Evolutionary conservation across 2,797 vertebrate species (phyloP).

Genomic region (Paguma larvata): DNA sequence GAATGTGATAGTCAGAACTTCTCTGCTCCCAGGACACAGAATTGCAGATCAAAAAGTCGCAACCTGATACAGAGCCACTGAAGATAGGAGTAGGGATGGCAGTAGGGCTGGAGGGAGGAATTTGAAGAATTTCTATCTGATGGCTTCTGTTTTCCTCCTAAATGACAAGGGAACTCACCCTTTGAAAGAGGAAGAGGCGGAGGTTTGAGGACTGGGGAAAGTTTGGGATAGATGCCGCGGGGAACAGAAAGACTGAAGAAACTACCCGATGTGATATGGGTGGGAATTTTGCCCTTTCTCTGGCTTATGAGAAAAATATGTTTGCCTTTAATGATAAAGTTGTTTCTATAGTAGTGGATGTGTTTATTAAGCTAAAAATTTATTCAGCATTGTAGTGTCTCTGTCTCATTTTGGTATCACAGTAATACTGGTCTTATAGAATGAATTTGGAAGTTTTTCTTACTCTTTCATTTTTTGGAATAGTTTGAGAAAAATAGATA

Average conservation of each 20-base stretch:
- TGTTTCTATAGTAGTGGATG: constrained; percentile 4
- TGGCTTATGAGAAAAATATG: constrained; percentile 21
- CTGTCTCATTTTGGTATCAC: neutral
- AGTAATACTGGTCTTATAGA: neutral
- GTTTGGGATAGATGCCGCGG: neutral
- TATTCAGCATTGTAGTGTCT: neutral
- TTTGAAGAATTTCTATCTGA: neutral
- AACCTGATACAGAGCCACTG: neutral
- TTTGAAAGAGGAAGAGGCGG: neutral
- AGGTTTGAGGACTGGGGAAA: neutral
- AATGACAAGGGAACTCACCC: neutral
- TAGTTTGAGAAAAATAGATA: neutral
- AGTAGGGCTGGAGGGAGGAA: neutral
- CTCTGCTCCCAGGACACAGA: neutral
- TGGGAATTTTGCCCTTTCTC: constrained; percentile 40
- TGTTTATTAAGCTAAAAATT: constrained; percentile 51
- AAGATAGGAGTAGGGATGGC: neutral
- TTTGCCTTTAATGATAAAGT: constrained; percentile 39
- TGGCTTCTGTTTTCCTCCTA: neutral
- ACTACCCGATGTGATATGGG: neutral
- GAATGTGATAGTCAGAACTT: neutral
- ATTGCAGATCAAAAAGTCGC: neutral
- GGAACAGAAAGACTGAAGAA: constrained; percentile 33
- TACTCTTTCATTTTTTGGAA: neutral
- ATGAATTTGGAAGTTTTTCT: neutral